These are phyloP conservation scores for Leptinotarsa juncta DNA, from an alignment of 2,888 invertebrate species.

Conservation along the genomic window DNA sequence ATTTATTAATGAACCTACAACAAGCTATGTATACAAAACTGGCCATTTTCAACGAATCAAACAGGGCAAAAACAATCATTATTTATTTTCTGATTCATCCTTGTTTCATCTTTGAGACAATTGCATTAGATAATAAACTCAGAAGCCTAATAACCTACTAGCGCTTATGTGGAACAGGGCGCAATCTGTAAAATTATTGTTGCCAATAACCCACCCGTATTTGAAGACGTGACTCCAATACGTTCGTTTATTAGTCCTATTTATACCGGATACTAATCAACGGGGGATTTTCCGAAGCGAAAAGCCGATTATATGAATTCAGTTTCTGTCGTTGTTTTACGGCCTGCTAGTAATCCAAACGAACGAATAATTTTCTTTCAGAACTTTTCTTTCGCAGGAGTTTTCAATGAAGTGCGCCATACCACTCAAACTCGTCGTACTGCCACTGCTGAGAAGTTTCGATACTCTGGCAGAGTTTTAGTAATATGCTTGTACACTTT, in stretches of 20 bases:
- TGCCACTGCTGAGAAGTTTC: not conserved
- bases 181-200: not conserved
- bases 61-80: no score
- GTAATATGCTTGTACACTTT: no score
- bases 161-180: not conserved
- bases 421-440: not conserved
- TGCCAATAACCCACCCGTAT: not conserved
- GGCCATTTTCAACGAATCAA: no score
- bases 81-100: no score
- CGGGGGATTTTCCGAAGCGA: not conserved
- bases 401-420: not conserved
- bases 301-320: slow-evolving; percentile 1
- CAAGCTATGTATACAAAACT: no score
- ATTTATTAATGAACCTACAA: no score
- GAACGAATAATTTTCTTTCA: not conserved
- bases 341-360: not conserved
- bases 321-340: not conserved
- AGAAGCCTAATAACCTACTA: not conserved
- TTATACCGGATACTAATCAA: slow-evolving; percentile 7
- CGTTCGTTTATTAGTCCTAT: slow-evolving; percentile 8
- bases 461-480: no score
- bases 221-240: slow-evolving; percentile 6
- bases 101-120: not conserved
- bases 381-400: not conserved
- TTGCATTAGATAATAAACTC: not conserved